Evolutionary conservation across 2,113 vertebrate species (phyloP).

Genomic region (Lophius piscatorius): DNA sequence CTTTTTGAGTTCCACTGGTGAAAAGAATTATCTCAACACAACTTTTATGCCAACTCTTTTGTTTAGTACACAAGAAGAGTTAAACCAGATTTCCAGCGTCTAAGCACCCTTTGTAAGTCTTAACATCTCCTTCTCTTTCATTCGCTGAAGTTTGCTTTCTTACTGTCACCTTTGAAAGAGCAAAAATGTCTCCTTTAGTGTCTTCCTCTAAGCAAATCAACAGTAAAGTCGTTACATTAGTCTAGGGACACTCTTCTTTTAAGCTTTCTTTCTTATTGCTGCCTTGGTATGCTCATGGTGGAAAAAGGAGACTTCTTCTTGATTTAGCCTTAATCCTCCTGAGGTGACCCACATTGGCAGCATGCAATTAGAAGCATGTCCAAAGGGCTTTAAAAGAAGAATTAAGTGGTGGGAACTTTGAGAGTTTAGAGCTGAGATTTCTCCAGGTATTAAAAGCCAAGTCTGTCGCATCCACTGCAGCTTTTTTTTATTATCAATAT

Average conservation of each 20-base stretch:
- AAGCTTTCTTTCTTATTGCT: constrained; percentile 36
- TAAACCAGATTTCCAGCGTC: constrained; percentile 2
- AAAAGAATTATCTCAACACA: no score
- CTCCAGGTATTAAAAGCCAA: constrained; percentile 35
- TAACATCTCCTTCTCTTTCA: not conserved
- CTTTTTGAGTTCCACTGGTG: constrained; percentile 5
- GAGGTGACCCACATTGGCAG: constrained; percentile 62
- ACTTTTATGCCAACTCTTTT: no score
- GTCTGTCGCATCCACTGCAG: not conserved
- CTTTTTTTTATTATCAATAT: not conserved
- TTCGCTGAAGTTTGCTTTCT: not conserved
- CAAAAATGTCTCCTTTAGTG: constrained; percentile 14
- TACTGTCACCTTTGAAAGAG: constrained; percentile 10
- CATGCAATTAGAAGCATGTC: constrained; percentile 60
- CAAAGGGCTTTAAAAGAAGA: constrained; percentile 46
- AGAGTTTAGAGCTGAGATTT: constrained; percentile 33
- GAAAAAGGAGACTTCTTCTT: constrained; percentile 48
- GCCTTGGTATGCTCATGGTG: constrained; percentile 34
- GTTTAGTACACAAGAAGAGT: constrained; percentile 1
- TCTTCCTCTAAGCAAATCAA: constrained; percentile 17
- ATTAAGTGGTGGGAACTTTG: constrained; percentile 16
- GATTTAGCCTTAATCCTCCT: constrained; percentile 47
- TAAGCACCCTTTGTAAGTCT: constrained; percentile 4
- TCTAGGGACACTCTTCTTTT: constrained; percentile 37
- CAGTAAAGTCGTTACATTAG: constrained; percentile 19